Conservation (phyloP, 1,140 invertebrate genomes). For the Musca vetustissima region DNA sequence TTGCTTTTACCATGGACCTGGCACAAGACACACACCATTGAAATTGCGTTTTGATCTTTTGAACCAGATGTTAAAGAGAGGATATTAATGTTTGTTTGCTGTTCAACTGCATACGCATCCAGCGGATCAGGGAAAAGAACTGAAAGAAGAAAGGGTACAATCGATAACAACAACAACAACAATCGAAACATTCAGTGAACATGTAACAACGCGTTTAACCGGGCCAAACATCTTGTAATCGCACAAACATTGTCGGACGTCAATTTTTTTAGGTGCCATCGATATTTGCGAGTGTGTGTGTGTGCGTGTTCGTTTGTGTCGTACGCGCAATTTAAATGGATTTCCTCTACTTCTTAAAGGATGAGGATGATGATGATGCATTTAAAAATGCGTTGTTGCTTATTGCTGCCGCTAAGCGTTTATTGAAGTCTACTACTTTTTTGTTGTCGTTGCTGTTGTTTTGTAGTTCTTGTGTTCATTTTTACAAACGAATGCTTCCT, state of each 20-base stretch:
- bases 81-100: conserved; percentile 17
- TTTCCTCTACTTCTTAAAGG: conserved; percentile 42
- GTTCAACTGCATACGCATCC: conserved; percentile 24
- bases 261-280: neutral
- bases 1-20: too few species aligned
- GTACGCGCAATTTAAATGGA: conserved; percentile 54
- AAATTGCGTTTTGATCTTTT: neutral
- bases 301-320: neutral
- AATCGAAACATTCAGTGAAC: neutral
- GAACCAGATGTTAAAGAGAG: conserved; percentile 24
- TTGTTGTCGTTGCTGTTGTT: neutral
- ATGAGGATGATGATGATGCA: too few species aligned
- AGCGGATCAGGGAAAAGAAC: too few species aligned
- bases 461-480: too few species aligned
- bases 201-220: conserved; percentile 21
- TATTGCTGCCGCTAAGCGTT: neutral
- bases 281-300: neutral
- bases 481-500: conserved; percentile 2
- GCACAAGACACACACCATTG: too few species aligned
- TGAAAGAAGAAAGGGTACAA: too few species aligned
- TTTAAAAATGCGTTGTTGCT: conserved; percentile 35
- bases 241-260: conserved; percentile 18
- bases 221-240: conserved; percentile 18
- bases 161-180: too few species aligned
- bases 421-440: neutral